phyloP scores from a whole-genome alignment of 2,888 invertebrate genomes.

The Eulithis prunata region DNA sequence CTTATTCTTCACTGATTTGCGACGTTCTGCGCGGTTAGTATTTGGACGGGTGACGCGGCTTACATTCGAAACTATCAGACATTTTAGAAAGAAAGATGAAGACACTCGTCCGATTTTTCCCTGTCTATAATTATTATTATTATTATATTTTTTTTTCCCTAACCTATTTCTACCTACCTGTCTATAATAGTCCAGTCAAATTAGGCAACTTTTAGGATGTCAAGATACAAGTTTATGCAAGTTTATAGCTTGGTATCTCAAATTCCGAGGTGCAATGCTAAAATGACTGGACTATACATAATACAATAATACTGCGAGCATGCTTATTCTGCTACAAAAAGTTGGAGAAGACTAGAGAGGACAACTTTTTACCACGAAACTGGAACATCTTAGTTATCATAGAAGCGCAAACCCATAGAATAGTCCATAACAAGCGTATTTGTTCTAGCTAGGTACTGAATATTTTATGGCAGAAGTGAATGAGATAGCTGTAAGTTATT shows the following conservation, averaged over 20 bases:
- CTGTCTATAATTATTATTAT: too few relatives aligned
- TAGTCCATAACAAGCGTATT: slow-evolving; percentile 59
- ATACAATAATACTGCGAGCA: too few relatives aligned
- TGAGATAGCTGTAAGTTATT: slow-evolving; percentile 46
- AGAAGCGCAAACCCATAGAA: slow-evolving; percentile 49
- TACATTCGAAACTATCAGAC: background rate
- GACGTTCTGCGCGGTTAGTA: too few relatives aligned
- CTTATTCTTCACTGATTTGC: too few relatives aligned
- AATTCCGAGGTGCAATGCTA: too few relatives aligned
- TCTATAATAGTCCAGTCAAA: too few relatives aligned
- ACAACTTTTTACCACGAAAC: background rate
- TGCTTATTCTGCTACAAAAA: background rate
- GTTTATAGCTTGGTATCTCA: too few relatives aligned
- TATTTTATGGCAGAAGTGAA: slow-evolving; percentile 59
- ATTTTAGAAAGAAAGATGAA: background rate
- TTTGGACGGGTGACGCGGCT: background rate
- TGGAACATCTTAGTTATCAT: slow-evolving; percentile 36
- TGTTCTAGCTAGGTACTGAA: slow-evolving; percentile 53
- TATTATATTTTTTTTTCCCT: too few relatives aligned
- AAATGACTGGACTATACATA: too few relatives aligned
- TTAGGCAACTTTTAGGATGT: too few relatives aligned
- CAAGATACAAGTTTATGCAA: too few relatives aligned
- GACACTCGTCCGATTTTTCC: background rate
- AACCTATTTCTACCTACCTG: too few relatives aligned
- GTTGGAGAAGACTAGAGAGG: background rate